Evolutionary conservation across 2,888 invertebrate species (phyloP).

Genomic region (Steinernema hermaphroditum): DNA sequence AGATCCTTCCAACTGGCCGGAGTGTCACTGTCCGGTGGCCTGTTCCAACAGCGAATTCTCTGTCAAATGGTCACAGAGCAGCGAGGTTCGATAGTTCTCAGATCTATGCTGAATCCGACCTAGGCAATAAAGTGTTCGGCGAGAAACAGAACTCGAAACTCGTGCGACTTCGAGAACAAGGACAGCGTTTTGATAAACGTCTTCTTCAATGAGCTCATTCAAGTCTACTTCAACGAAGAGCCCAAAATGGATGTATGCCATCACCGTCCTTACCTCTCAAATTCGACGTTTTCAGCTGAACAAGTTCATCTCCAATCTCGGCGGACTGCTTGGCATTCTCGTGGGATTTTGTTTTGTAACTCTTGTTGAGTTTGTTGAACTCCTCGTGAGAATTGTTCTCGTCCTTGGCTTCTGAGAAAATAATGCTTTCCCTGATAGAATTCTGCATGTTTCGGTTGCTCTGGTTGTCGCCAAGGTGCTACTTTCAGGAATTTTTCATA

Average conservation of each 20-base stretch:
- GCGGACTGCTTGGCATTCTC: constrained; percentile 45
- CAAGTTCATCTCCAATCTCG: constrained; percentile 45
- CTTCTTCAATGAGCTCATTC: constrained; percentile 40
- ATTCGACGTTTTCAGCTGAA: constrained; percentile 43
- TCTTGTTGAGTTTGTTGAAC: neutral
- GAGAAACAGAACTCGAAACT: neutral
- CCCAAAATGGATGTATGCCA: constrained; percentile 48
- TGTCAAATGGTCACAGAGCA: too few relatives aligned
- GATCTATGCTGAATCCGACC: too few relatives aligned
- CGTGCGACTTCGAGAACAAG: neutral
- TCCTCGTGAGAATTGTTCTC: neutral
- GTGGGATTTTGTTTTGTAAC: neutral
- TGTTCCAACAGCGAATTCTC: constrained; percentile 40
- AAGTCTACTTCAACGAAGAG: constrained; percentile 41
- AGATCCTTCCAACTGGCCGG: constrained; percentile 35
- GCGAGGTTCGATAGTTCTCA: too few relatives aligned
- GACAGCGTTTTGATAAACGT: constrained; percentile 43
- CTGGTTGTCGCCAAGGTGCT: too few relatives aligned
- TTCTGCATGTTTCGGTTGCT: too few relatives aligned
- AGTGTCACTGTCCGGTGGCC: constrained; percentile 42
- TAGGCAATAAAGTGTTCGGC: too few relatives aligned
- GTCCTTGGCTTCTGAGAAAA: too few relatives aligned
- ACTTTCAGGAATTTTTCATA: too few relatives aligned
- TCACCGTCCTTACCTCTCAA: neutral
- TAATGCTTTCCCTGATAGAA: too few relatives aligned